Conservation (phyloP, 2,888 invertebrate genomes). For the Microctonus brassicae region DNA sequence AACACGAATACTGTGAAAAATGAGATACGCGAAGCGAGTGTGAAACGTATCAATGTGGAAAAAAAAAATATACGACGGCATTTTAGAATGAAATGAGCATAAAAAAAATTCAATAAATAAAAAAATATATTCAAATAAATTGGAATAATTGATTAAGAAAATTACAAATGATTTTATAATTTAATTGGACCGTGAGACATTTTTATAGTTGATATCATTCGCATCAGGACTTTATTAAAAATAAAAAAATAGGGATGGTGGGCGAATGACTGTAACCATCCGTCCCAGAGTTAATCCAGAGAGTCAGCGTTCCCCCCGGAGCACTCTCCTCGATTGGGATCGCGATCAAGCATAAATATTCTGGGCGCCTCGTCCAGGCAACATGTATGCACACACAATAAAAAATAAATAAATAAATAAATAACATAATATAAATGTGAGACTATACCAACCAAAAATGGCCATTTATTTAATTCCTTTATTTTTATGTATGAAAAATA, state of each 20-base stretch:
- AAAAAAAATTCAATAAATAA: neutral
- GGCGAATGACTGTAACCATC: slow-evolving; percentile 18
- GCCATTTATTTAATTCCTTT: too few relatives aligned
- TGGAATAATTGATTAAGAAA: neutral
- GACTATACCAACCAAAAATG: neutral
- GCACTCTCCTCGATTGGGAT: slow-evolving; percentile 45
- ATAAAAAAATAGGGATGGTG: neutral
- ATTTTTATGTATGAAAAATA: too few relatives aligned
- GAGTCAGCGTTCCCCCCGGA: slow-evolving; percentile 41
- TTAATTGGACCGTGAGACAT: neutral
- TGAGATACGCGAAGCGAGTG: neutral
- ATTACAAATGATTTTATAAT: neutral
- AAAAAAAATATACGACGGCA: neutral
- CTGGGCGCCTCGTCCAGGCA: slow-evolving; percentile 29
- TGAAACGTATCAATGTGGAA: neutral
- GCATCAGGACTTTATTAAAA: neutral
- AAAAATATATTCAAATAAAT: neutral
- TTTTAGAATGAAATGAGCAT: neutral
- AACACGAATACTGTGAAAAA: neutral
- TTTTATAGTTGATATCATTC: neutral
- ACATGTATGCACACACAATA: slow-evolving; percentile 8
- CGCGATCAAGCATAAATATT: slow-evolving; percentile 45
- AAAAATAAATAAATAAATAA: neutral
- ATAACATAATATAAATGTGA: neutral
- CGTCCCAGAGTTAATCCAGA: slow-evolving; percentile 26